phyloP scores from a whole-genome alignment of 1,140 invertebrate genomes.

The Ericerus pela region DNA sequence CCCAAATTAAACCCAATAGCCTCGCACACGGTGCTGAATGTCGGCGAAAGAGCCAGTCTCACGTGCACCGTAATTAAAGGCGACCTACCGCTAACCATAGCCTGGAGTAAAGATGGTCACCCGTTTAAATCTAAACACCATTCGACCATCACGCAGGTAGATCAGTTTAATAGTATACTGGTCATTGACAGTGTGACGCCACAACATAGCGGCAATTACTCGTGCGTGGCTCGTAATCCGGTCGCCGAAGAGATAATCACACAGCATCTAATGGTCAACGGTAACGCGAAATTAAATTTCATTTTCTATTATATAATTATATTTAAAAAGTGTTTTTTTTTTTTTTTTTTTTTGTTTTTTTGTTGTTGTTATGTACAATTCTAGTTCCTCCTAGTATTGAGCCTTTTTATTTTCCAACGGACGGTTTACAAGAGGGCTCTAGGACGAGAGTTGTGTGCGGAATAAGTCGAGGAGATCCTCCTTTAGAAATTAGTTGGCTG shows the following conservation, averaged over 20 bases:
- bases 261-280: constrained; percentile 60
- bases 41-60: constrained; percentile 57
- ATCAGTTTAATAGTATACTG: constrained; percentile 61
- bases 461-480: constrained; percentile 62
- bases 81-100: constrained; percentile 55
- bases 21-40: constrained; percentile 50
- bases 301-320: constrained; percentile 31
- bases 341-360: constrained; percentile 20
- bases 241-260: constrained; percentile 56
- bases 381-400: constrained; percentile 71
- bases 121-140: constrained; percentile 38
- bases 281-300: constrained; percentile 38
- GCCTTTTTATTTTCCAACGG: constrained; percentile 60
- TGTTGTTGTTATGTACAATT: constrained; percentile 37
- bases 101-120: constrained; percentile 59
- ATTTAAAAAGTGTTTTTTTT: constrained; percentile 17
- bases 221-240: constrained; percentile 52
- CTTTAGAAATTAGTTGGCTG: constrained; percentile 57
- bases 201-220: constrained; percentile 61
- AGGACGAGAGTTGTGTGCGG: constrained; percentile 70
- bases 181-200: constrained; percentile 60
- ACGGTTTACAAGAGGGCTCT: constrained; percentile 66
- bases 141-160: constrained; percentile 51
- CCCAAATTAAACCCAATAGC: constrained; percentile 65
- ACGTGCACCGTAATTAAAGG: constrained; percentile 65